Evolutionary conservation across 2,888 invertebrate species (phyloP), one percentile per base, ranked within the genome.

Genomic region (Eupithecia insigniata): DNA sequence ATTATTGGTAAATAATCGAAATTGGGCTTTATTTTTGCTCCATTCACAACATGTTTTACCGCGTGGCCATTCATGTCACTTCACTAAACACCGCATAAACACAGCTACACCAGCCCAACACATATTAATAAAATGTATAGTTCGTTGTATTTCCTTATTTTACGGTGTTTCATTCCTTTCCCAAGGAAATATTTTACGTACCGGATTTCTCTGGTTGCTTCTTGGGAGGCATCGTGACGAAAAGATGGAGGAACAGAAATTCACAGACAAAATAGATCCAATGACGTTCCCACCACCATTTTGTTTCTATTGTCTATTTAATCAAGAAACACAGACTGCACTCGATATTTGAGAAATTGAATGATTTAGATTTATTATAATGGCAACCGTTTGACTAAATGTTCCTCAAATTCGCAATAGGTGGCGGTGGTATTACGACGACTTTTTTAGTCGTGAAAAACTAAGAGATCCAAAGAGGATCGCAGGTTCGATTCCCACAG

Each of bases 131-230:
- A 26, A 12, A 55, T n/a, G 26, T 64, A 26, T 16, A 64, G 6
- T 36, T 22, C 26, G 60, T 60, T 32, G 22, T 22, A 22, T 51
- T 3, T 51, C 8, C 5, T 36, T 39, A 36, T 26, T 64, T 22
- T 26, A 39, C 1, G 64, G 12, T 71, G 60, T 70, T n/a, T 6
- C 18, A 67, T 36, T 46, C 36, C 66, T 67, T 72, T 74, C 65
- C 43, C 67, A 46, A 32, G 30, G 60, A 72, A 74, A 67, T 67
- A 74, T 87, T 89, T 43, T 89, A 92, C 95, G 94, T 96, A 97
- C 97, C 97, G 94, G 97, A 95, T 95, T 97, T 97, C 89, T 97
- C 97, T 86, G 97, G 96, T 90, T 97, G 96, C 95, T 98, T 98
- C 92, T 96, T 96, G 85, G 98, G 97, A 95, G 97, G 97, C 98